Conservation (phyloP, 2,888 invertebrate genomes). For the Parnassius mnemosyne region DNA sequence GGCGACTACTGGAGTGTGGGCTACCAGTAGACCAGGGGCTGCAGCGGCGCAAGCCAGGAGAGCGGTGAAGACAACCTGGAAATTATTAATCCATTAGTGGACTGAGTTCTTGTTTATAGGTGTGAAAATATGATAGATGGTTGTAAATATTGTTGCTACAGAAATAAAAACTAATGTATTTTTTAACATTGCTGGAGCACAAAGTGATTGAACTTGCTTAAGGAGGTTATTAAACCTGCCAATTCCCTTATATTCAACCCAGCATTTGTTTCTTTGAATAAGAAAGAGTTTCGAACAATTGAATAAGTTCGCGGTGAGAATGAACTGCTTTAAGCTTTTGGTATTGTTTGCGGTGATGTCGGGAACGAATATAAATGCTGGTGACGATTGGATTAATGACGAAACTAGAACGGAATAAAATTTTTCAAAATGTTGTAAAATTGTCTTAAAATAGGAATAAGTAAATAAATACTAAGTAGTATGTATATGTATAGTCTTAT, state of each 20-base stretch:
- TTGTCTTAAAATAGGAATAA: too few species aligned
- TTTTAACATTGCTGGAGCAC: too few species aligned
- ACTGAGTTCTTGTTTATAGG: too few species aligned
- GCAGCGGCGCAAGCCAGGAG: slow-evolving; percentile 75
- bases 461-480: too few species aligned
- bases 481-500: too few species aligned
- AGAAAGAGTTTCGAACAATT: not conserved
- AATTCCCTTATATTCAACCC: not conserved
- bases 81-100: not conserved
- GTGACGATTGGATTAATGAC: too few species aligned
- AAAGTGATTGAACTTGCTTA: not conserved
- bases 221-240: not conserved
- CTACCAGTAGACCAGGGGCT: slow-evolving; percentile 64
- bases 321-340: not conserved
- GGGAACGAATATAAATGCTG: too few species aligned
- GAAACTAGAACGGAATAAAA: too few species aligned
- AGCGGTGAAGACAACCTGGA: slow-evolving; percentile 73
- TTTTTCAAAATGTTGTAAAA: too few species aligned
- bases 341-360: not conserved
- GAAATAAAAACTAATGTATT: too few species aligned
- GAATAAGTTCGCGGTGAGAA: not conserved
- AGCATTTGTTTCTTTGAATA: not conserved
- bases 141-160: too few species aligned
- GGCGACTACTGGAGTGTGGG: slow-evolving; percentile 60
- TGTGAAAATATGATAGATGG: too few species aligned